These are phyloP conservation scores for Buphagus erythrorhynchus DNA, from an alignment of 2,797 vertebrate genomes.

Conservation along the genomic window DNA sequence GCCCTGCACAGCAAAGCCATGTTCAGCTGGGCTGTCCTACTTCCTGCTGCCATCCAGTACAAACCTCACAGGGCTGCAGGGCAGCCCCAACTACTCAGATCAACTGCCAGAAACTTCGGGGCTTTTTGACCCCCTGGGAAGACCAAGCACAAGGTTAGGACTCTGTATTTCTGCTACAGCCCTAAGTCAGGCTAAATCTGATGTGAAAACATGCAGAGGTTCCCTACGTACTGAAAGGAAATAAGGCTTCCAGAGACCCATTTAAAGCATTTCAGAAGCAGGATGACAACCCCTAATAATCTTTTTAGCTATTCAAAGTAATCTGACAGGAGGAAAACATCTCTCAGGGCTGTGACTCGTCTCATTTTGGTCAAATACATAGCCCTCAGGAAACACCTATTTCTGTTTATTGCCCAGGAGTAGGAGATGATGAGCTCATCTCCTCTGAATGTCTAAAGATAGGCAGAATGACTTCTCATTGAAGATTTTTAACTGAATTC, in stretches of 20 bases:
- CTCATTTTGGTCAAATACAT: background rate
- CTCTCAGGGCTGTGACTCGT: background rate
- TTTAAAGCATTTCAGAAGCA: background rate
- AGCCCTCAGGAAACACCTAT: background rate
- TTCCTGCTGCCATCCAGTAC: background rate
- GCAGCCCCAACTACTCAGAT: background rate
- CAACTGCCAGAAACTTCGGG: background rate
- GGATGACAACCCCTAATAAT: background rate
- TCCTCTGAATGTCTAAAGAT: background rate
- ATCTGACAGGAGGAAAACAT: background rate
- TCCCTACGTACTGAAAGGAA: background rate
- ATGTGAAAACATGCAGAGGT: fast-evolving
- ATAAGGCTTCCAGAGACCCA: background rate
- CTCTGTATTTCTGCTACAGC: background rate
- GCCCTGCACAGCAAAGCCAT: fast-evolving
- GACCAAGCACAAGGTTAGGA: background rate
- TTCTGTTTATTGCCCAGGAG: background rate
- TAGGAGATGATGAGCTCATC: background rate
- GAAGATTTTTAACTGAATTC: background rate
- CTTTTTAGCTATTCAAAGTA: background rate
- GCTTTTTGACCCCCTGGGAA: background rate
- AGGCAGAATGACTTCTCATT: background rate
- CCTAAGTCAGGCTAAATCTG: background rate
- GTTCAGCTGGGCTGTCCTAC: background rate
- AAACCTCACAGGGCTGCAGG: background rate